Base-by-base conservation (phyloP, 1,140 invertebrate genomes). In the Cecropterus lyciades region DNA sequence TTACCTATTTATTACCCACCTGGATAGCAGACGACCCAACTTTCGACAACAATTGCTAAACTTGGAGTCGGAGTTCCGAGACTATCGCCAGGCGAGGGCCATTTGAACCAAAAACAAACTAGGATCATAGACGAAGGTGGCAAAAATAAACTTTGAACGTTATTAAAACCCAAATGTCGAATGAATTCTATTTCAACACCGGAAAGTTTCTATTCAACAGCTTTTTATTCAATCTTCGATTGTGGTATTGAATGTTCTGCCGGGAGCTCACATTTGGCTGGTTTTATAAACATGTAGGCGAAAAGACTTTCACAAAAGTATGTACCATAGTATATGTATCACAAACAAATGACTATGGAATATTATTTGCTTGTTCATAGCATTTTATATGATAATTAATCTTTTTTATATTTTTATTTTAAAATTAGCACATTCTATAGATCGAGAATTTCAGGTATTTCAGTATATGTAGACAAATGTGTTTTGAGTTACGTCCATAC, bases 21-120 rank as follows among this genome's bases (percentile, higher is more conserved):
- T 62, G 57, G 13, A 62, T 37, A 62, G 45, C 40, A 49, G 8
- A 62, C 17, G 45, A 27, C 17, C 15, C 13, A 62, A 62, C 45
- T 62, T 62, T 17, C 45, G 45, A 48, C 57, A 49, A 48, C 57
- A 49, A 62, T 62, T 49, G 30, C 57, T 16, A 17, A 62, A 62
- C 27, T 62, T 62, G 16, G 30, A 7, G 3, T 10, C 3, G 57
- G 16, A 62, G 11, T n/a, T 16, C 17, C 16, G 45, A 20, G 11
- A 37, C 57, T 49, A 49, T 49, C 57, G 56, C 42, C 13, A 10
- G 13, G 5, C 16, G 45, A 49, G 57, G 37, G 30, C 57, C 57
- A 62, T 62, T 62, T 51, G 14, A 51, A 62, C 49, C 33, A 33
- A 51, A 62, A 62, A 62, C 59, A 10, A 51, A 62, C 46, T 62